These are phyloP conservation scores for Hydrotaea cyrtoneurina DNA, from an alignment of 2,888 invertebrate genomes.

Conservation along the genomic window DNA sequence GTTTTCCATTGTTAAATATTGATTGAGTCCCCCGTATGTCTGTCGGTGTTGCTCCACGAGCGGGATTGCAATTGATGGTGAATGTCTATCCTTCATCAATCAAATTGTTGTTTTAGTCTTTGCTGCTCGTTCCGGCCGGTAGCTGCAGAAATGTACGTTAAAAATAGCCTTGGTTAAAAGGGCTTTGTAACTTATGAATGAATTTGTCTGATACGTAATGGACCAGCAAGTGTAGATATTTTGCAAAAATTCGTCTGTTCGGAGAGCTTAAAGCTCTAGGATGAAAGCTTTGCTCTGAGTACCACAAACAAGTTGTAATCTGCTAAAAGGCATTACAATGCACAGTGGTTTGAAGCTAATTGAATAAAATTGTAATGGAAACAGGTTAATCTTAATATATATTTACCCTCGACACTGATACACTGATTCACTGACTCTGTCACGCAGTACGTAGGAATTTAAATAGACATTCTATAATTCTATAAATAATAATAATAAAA, in stretches of 20 bases:
- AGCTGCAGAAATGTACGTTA: constrained; percentile 68
- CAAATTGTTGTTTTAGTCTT: background rate
- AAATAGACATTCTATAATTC: no score
- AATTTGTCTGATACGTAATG: constrained; percentile 13
- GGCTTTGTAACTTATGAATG: constrained; percentile 65
- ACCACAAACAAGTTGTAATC: background rate
- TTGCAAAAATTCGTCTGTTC: background rate
- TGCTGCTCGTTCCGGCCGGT: constrained; percentile 59
- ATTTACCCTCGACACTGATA: no score
- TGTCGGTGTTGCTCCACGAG: no score
- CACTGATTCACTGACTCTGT: no score
- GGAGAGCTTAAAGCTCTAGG: constrained; percentile 43
- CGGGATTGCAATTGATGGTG: no score
- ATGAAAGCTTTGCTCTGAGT: background rate
- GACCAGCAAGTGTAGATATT: background rate
- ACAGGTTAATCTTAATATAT: no score
- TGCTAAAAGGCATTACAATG: background rate
- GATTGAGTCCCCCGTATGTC: no score
- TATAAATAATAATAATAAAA: no score
- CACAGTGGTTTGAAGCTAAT: background rate
- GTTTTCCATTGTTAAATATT: no score
- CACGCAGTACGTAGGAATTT: no score
- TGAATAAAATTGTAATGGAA: no score
- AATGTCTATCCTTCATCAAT: background rate
- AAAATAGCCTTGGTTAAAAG: constrained; percentile 74